phyloP scores from a whole-genome alignment of 1,140 invertebrate genomes.

The Heterodera schachtii region DNA sequence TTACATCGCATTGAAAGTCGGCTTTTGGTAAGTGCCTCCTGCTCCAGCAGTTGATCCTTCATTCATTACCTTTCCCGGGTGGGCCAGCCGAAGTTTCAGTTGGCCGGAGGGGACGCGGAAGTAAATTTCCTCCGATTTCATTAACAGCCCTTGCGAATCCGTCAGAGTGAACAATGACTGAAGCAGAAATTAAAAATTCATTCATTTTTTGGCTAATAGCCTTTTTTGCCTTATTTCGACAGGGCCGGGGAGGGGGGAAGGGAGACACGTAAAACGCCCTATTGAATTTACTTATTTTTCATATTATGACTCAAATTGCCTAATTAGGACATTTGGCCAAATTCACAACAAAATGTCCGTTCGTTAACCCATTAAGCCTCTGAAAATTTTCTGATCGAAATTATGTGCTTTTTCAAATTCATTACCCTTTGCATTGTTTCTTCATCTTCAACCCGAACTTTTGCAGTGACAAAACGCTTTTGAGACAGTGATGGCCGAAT shows the following conservation, averaged over 20 bases:
- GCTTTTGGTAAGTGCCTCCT: no score
- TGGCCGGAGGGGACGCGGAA: conserved; percentile 35
- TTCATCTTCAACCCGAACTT: conserved; percentile 22
- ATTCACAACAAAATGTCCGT: no score
- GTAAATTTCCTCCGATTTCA: conserved; percentile 26
- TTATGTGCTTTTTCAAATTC: not conserved
- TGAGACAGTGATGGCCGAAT: not conserved
- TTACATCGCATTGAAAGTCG: no score
- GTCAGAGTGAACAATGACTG: conserved; percentile 22
- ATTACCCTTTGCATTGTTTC: conserved; percentile 27
- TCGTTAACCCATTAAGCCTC: no score
- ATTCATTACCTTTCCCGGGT: conserved; percentile 28
- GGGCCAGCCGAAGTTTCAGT: conserved; percentile 32
- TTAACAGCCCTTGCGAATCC: conserved; percentile 25
- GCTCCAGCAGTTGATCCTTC: no score
- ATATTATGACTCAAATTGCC: no score
- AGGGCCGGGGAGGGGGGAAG: no score
- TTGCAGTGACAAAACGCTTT: conserved; percentile 26
- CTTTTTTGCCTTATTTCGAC: no score
- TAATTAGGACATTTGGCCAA: no score
- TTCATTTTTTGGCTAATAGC: not conserved
- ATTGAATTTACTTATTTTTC: no score
- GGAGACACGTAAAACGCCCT: no score
- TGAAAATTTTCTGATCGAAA: no score
- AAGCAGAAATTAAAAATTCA: not conserved